These are phyloP conservation scores for Sitta europaea DNA, from an alignment of 2,113 vertebrate species.

Conservation along the genomic window DNA sequence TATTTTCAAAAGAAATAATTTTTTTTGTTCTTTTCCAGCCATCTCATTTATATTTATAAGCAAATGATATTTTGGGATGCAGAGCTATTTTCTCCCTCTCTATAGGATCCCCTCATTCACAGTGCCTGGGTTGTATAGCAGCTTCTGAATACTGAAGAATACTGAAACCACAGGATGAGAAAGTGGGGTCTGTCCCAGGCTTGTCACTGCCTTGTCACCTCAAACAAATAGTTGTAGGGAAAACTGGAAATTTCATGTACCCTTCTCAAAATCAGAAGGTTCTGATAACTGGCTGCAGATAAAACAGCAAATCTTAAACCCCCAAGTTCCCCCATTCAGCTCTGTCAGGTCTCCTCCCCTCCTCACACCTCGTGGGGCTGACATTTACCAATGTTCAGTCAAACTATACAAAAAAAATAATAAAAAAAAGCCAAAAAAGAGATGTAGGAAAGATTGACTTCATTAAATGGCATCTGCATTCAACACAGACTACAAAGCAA, in stretches of 20 bases:
- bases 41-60: slow-evolving; percentile 21
- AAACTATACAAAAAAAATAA: not conserved
- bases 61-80: not conserved
- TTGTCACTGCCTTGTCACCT: not conserved
- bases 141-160: not conserved
- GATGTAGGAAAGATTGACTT: not conserved
- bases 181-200: not conserved
- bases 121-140: not conserved
- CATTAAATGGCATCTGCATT: not conserved
- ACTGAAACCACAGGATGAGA: not conserved
- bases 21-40: not conserved
- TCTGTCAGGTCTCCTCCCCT: not conserved
- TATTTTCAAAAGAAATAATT: not conserved
- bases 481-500: not conserved
- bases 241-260: not conserved
- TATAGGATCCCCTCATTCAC: not conserved
- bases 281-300: not conserved
- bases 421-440: not conserved
- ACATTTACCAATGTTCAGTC: not conserved
- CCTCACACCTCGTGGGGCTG: not conserved
- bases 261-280: not conserved
- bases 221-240: not conserved
- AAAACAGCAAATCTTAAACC: not conserved
- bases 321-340: not conserved
- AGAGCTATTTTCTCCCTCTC: not conserved